Percentiles rank a stretch among this genome's conserved stretches.
phyloP scores from a whole-genome alignment of 2,888 invertebrate species.

The Epistrophe grossulariae region DNA sequence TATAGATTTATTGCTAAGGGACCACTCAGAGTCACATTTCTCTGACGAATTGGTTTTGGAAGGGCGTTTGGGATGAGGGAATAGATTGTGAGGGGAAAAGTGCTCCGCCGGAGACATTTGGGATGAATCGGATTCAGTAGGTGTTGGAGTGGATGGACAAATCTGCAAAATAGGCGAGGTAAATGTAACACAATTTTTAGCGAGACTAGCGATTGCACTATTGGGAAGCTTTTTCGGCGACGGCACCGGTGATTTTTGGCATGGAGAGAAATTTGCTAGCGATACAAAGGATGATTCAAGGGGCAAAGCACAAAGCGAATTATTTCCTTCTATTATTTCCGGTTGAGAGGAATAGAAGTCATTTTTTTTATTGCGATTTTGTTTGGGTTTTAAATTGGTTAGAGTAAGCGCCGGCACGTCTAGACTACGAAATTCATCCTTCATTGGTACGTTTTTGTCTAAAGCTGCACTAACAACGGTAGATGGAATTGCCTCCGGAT shows the following conservation, averaged over 20 bases:
- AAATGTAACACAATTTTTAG: constrained; percentile 69
- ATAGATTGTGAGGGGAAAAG: constrained; percentile 25
- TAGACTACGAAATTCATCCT: constrained; percentile 40
- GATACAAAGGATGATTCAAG: constrained; percentile 66
- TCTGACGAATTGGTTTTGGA: constrained; percentile 28
- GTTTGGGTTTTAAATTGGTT: constrained; percentile 61
- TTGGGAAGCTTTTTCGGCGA: constrained; percentile 37
- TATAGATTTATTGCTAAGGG: constrained; percentile 77
- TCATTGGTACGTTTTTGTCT: not conserved
- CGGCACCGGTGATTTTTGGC: constrained; percentile 38
- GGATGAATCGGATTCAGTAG: constrained; percentile 80
- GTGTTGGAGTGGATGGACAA: constrained; percentile 82
- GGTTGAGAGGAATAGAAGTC: constrained; percentile 81
- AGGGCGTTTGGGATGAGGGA: constrained; percentile 30
- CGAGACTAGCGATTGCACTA: constrained; percentile 64
- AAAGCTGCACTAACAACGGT: not conserved
- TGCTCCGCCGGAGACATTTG: constrained; percentile 66
- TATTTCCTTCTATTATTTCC: constrained; percentile 77
- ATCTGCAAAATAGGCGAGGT: constrained; percentile 78
- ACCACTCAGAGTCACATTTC: constrained; percentile 46
- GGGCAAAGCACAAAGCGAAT: constrained; percentile 72
- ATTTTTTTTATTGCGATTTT: constrained; percentile 33
- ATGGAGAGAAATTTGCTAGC: constrained; percentile 77
- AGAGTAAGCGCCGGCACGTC: constrained; percentile 58
- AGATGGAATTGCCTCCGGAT: not conserved